Percentiles rank a stretch among this genome's conserved stretches.
phyloP scores from a whole-genome alignment of 2,797 vertebrate genomes.

The Vultur gryphus region DNA sequence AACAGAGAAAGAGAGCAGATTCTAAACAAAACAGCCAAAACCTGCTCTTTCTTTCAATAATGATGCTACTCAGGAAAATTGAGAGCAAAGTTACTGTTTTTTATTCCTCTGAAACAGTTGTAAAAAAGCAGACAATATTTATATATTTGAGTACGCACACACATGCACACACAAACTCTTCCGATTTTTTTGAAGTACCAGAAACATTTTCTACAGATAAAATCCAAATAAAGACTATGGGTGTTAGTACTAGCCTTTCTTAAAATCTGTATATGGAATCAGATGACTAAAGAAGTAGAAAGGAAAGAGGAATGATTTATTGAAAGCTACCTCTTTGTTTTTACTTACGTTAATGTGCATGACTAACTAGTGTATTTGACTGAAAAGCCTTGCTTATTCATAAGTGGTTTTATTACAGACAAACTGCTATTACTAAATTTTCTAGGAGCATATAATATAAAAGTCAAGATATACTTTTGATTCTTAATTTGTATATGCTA shows the following conservation, averaged over 20 bases:
- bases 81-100: not conserved
- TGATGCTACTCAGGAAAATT: not conserved
- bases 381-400: not conserved
- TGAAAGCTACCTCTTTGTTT: not conserved
- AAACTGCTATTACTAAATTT: not conserved
- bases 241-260: not conserved
- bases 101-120: not conserved
- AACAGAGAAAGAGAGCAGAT: not conserved
- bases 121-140: not conserved
- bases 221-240: not conserved
- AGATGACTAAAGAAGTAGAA: not conserved
- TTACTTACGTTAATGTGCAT: not conserved
- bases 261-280: not conserved
- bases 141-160: not conserved
- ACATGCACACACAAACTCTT: not conserved
- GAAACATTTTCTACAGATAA: not conserved
- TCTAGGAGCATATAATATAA: not conserved
- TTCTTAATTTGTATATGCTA: not conserved
- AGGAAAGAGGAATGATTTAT: not conserved
- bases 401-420: not conserved
- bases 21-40: not conserved
- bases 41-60: not conserved
- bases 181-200: not conserved
- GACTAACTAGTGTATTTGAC: not conserved
- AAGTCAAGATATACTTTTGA: not conserved